phyloP scores from a whole-genome alignment of 2,797 vertebrate genomes.

The Anolis apletophallus region DNA sequence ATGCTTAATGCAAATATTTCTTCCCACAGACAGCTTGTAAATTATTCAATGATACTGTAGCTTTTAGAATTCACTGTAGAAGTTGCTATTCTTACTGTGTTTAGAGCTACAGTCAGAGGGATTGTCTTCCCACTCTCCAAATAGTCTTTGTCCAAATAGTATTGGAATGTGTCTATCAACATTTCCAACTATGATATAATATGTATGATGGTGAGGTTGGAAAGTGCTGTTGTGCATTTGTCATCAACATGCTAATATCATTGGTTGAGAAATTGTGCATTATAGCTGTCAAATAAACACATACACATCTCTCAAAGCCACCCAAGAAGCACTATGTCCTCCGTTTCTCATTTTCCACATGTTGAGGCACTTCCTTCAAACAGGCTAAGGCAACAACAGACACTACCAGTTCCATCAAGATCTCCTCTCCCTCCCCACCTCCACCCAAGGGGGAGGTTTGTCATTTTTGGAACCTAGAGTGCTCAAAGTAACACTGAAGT shows the following conservation, averaged over 20 bases:
- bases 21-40: conserved; percentile 35
- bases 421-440: background rate
- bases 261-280: background rate
- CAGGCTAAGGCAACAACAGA: background rate
- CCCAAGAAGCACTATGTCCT: background rate
- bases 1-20: conserved; percentile 31
- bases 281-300: background rate
- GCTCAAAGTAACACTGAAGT: background rate
- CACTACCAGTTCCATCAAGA: background rate
- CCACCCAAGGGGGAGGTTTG: background rate
- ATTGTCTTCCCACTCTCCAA: conserved; percentile 13
- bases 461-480: background rate
- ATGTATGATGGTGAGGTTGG: background rate
- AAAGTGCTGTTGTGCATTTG: background rate
- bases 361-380: background rate
- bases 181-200: background rate
- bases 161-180: background rate
- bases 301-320: background rate
- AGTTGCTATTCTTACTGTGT: conserved; percentile 11
- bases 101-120: background rate
- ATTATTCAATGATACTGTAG: conserved; percentile 17
- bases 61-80: conserved; percentile 36
- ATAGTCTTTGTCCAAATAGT: background rate
- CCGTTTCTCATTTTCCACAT: background rate
- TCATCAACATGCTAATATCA: background rate